A percentile compares a stretch with the other conserved stretches of the same genome.
Conservation (phyloP, 1,140 invertebrate species). For the Sitodiplosis mosellana region DNA sequence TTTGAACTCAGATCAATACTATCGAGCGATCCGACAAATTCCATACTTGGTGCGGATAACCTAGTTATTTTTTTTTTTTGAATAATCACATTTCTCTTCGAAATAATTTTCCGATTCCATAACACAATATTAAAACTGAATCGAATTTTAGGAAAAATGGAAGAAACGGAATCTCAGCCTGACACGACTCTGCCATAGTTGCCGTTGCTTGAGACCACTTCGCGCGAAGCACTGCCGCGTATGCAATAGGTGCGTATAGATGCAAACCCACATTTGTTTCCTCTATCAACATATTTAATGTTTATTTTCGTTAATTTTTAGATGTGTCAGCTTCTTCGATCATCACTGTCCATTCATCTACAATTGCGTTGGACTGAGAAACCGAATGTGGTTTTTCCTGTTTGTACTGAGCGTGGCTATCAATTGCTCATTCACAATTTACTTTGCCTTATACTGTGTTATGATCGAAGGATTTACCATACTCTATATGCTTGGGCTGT, state of each 20-base stretch:
- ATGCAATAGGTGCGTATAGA: slow-evolving; percentile 74
- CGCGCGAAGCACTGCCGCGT: slow-evolving; percentile 81
- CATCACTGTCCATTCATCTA: slow-evolving; percentile 92
- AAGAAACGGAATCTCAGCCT: slow-evolving; percentile 71
- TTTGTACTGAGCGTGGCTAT: slow-evolving; percentile 73
- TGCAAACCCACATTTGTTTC: not conserved
- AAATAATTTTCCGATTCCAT: too few species aligned
- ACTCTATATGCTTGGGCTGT: slow-evolving; percentile 56
- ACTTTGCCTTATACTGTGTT: slow-evolving; percentile 74
- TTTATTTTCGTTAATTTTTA: not conserved
- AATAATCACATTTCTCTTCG: too few species aligned
- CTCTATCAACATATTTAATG: not conserved
- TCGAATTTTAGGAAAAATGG: too few species aligned
- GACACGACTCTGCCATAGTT: slow-evolving; percentile 76
- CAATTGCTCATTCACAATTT: slow-evolving; percentile 70
- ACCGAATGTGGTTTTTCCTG: slow-evolving; percentile 80
- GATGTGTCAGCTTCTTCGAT: slow-evolving; percentile 48
- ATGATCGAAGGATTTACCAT: slow-evolving; percentile 68
- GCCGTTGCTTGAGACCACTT: slow-evolving; percentile 65
- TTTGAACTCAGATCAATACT: slow-evolving; percentile 74
- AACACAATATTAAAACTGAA: too few species aligned
- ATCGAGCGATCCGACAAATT: slow-evolving; percentile 72
- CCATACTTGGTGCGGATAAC: too few species aligned
- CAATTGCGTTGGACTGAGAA: slow-evolving; percentile 74
- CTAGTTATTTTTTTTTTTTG: too few species aligned